Conservation (phyloP, 2,888 invertebrate genomes). For the Allacma fusca region DNA sequence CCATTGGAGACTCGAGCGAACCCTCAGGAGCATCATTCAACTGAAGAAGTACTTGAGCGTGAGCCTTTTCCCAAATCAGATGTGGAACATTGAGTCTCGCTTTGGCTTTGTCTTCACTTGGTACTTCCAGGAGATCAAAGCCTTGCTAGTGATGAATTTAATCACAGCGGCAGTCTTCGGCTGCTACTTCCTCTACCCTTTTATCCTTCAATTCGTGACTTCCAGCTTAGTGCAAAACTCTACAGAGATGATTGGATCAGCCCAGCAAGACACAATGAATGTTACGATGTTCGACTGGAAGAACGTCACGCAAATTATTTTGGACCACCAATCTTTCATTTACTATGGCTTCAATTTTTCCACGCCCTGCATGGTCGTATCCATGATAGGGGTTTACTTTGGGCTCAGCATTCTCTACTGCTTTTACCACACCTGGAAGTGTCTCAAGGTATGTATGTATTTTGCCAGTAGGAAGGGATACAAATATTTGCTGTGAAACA, state of each 20-base stretch:
- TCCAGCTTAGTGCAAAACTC: background rate
- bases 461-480: too few relatives aligned
- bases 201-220: background rate
- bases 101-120: slow-evolving; percentile 39
- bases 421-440: slow-evolving; percentile 31
- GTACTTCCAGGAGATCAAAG: slow-evolving; percentile 37
- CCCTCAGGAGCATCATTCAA: background rate
- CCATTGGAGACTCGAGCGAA: slow-evolving; percentile 33
- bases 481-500: too few relatives aligned
- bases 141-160: slow-evolving; percentile 27
- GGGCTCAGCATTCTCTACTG: slow-evolving; percentile 8
- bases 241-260: too few relatives aligned
- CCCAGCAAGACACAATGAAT: background rate
- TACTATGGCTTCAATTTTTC: slow-evolving; percentile 27
- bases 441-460: slow-evolving; percentile 19
- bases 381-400: slow-evolving; percentile 22
- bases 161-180: slow-evolving; percentile 18
- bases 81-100: slow-evolving; percentile 35
- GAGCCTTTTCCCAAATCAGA: slow-evolving; percentile 12
- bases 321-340: slow-evolving; percentile 10
- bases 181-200: background rate
- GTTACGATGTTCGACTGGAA: background rate
- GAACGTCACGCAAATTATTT: slow-evolving; percentile 5
- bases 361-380: slow-evolving; percentile 12
- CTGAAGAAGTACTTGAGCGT: slow-evolving; percentile 17